Conservation (phyloP, 2,888 invertebrate species). For the Synergus japonicus region DNA sequence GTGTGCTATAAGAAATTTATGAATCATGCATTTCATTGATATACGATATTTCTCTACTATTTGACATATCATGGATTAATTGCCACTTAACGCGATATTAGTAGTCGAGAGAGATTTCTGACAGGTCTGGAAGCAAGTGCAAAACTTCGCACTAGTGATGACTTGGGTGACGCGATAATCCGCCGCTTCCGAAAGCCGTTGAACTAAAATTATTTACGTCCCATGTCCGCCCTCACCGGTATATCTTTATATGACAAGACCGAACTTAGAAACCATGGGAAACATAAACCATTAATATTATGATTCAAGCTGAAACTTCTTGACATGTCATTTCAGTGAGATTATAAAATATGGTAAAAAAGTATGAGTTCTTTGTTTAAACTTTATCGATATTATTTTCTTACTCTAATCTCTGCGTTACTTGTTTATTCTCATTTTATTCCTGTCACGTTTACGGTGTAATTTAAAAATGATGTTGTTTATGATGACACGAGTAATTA, state of each 20-base stretch:
- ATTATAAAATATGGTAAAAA: neutral
- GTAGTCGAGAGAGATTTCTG: constrained; percentile 41
- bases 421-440: constrained; percentile 24
- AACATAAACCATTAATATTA: neutral
- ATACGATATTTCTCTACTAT: constrained; percentile 12
- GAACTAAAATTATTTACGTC: constrained; percentile 59
- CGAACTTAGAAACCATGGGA: constrained; percentile 12
- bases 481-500: constrained; percentile 34
- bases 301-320: neutral
- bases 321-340: neutral
- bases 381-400: neutral
- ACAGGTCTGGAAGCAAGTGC: constrained; percentile 49
- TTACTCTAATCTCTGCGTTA: neutral
- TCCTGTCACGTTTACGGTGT: constrained; percentile 20
- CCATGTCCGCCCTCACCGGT: constrained; percentile 53
- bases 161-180: constrained; percentile 57
- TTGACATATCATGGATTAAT: constrained; percentile 42
- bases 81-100: constrained; percentile 50
- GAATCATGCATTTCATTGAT: neutral
- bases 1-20: neutral
- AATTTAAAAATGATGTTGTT: constrained; percentile 34
- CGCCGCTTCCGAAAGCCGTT: constrained; percentile 57
- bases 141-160: constrained; percentile 44
- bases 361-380: neutral
- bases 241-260: constrained; percentile 44